phyloP scores from a whole-genome alignment of 2,888 invertebrate genomes.

The Hanleya hanleyi region DNA sequence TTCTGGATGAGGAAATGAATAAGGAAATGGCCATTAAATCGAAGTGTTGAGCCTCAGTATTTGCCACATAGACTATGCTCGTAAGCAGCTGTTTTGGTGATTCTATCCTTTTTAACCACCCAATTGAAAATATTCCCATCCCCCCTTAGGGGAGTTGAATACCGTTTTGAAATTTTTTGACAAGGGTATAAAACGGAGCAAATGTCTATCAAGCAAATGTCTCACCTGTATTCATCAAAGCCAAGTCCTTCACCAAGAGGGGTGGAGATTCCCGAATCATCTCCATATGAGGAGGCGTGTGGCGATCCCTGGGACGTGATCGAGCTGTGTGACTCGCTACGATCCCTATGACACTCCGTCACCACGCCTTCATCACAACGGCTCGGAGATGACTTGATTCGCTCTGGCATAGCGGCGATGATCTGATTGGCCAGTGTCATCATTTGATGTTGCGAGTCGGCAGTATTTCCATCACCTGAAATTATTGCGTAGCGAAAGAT shows the following conservation, averaged over 20 bases:
- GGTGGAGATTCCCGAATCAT: constrained; percentile 72
- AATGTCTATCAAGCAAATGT: too few species aligned
- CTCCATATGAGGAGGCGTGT: constrained; percentile 71
- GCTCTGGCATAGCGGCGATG: constrained; percentile 97
- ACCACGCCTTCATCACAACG: constrained; percentile 52
- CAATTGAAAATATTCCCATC: too few species aligned
- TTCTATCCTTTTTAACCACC: too few species aligned
- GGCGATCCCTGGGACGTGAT: constrained; percentile 64
- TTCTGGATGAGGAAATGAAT: too few species aligned
- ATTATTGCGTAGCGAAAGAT: too few species aligned
- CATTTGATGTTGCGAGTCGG: constrained; percentile 66
- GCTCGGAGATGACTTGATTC: constrained; percentile 86
- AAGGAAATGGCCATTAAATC: too few species aligned
- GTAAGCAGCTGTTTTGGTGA: too few species aligned
- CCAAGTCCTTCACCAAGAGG: constrained; percentile 69
- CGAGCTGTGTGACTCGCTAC: constrained; percentile 85
- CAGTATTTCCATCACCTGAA: constrained; percentile 30
- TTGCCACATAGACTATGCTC: too few species aligned
- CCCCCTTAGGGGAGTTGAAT: too few species aligned
- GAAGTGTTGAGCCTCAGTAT: too few species aligned
- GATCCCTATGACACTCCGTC: constrained; percentile 47
- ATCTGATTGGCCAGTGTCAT: constrained; percentile 95
- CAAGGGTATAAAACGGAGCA: too few species aligned
- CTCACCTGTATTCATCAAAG: constrained; percentile 70
- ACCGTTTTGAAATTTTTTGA: too few species aligned